phyloP scores from a whole-genome alignment of 2,797 vertebrate species.

The Microcaecilia unicolor region DNA sequence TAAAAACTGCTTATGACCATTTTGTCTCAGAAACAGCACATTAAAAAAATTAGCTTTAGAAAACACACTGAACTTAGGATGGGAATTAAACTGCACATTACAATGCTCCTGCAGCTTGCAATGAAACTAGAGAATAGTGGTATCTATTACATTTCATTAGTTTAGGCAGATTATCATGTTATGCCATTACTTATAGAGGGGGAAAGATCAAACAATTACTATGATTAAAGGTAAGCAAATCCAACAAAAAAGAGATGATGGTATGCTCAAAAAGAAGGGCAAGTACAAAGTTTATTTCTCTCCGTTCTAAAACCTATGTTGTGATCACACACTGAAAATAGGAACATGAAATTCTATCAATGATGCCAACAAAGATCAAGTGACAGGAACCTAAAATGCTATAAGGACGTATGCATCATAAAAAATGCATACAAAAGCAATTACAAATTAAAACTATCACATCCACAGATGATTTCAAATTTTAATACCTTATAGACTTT shows the following conservation, averaged over 20 bases:
- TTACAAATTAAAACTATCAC: too few species aligned
- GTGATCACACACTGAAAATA: constrained; percentile 28
- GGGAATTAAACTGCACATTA: constrained; percentile 5
- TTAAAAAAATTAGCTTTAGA: background rate
- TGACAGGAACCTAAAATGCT: constrained; percentile 53
- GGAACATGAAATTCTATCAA: constrained; percentile 26
- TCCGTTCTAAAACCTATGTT: constrained; percentile 33
- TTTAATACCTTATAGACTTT: too few species aligned
- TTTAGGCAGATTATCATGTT: constrained; percentile 28
- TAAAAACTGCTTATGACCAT: too few species aligned
- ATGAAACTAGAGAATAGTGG: constrained; percentile 38
- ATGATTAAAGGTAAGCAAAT: constrained; percentile 26
- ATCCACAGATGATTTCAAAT: too few species aligned
- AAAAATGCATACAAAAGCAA: constrained; percentile 51
- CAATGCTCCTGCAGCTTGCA: constrained; percentile 19
- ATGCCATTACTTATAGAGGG: constrained; percentile 1
- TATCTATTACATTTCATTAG: constrained; percentile 47
- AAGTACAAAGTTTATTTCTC: constrained; percentile 25
- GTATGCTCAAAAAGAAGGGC: too few species aligned
- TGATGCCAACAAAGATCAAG: constrained; percentile 39
- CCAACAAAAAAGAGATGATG: too few species aligned
- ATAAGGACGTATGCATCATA: constrained; percentile 32
- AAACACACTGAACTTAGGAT: constrained; percentile 9
- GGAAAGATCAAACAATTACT: constrained; percentile 18
- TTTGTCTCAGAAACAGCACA: too few species aligned